These are phyloP conservation scores for Melanerpes aurifrons DNA, from an alignment of 2,113 vertebrate genomes.

Conservation along the genomic window DNA sequence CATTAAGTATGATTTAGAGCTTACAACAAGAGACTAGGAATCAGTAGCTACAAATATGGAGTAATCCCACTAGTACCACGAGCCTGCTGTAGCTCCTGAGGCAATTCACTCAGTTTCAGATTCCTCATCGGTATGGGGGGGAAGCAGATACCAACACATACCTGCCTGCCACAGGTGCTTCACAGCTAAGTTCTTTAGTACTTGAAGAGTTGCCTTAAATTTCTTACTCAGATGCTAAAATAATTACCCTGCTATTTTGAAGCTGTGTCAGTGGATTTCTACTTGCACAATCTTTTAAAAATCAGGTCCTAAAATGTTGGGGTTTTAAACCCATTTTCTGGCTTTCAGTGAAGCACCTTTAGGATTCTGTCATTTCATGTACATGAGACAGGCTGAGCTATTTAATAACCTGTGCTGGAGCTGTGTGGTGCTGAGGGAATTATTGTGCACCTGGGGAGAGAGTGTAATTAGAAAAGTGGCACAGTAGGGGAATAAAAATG, in stretches of 20 bases:
- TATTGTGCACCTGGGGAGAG: conserved; percentile 74
- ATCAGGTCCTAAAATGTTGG: conserved; percentile 19
- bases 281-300: conserved; percentile 51
- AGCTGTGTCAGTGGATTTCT: not conserved
- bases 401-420: conserved; percentile 75
- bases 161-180: not conserved
- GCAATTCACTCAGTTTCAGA: not conserved
- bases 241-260: conserved; percentile 9
- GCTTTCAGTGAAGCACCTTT: conserved; percentile 64
- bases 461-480: conserved; percentile 78
- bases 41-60: not conserved
- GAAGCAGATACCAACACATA: not conserved
- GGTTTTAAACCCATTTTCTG: conserved; percentile 56
- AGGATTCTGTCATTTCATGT: conserved; percentile 55
- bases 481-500: conserved; percentile 75
- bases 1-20: not conserved
- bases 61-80: not conserved
- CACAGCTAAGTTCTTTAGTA: not conserved
- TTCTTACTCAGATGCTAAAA: conserved; percentile 18
- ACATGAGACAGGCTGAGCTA: conserved; percentile 64
- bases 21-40: not conserved
- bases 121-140: not conserved
- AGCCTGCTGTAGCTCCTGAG: not conserved
- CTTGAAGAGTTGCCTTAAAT: not conserved
- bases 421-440: conserved; percentile 77